These are phyloP conservation scores for Anomalospiza imberbis DNA, from an alignment of 2,797 vertebrate genomes.

Conservation along the genomic window DNA sequence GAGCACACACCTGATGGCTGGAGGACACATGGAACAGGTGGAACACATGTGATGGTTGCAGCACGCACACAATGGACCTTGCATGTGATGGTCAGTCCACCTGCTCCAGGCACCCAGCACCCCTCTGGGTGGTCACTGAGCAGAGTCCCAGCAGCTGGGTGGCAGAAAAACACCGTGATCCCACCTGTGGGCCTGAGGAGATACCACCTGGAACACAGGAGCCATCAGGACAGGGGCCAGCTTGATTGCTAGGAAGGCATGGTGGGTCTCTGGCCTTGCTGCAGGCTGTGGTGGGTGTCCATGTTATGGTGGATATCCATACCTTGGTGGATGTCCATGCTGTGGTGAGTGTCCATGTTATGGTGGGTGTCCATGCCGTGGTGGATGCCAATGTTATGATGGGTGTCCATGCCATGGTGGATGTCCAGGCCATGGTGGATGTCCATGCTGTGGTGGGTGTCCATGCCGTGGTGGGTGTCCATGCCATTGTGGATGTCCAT, in stretches of 20 bases:
- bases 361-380: neutral
- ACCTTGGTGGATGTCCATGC: rapidly evolving
- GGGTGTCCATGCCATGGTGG: neutral
- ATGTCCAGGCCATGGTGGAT: rapidly evolving
- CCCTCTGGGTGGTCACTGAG: neutral
- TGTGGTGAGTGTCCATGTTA: rapidly evolving
- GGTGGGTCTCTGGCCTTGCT: rapidly evolving
- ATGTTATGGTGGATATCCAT: neutral
- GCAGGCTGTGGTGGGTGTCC: neutral
- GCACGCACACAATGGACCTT: rapidly evolving
- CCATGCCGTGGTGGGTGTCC: neutral
- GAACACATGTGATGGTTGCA: neutral
- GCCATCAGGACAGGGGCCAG: neutral
- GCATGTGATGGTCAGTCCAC: rapidly evolving
- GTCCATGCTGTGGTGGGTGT: too few species aligned
- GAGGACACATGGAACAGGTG: neutral
- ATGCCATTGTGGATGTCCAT: too few species aligned
- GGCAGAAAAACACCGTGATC: too few species aligned
- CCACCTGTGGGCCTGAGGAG: neutral
- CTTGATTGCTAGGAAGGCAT: neutral
- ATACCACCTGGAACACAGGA: rapidly evolving
- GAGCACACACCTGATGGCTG: rapidly evolving
- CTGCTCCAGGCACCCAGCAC: neutral
- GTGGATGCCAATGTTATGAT: neutral
- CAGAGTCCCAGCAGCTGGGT: neutral